Evolutionary conservation across 2,797 vertebrate species (phyloP).

Genomic region (Alouatta caraya): DNA sequence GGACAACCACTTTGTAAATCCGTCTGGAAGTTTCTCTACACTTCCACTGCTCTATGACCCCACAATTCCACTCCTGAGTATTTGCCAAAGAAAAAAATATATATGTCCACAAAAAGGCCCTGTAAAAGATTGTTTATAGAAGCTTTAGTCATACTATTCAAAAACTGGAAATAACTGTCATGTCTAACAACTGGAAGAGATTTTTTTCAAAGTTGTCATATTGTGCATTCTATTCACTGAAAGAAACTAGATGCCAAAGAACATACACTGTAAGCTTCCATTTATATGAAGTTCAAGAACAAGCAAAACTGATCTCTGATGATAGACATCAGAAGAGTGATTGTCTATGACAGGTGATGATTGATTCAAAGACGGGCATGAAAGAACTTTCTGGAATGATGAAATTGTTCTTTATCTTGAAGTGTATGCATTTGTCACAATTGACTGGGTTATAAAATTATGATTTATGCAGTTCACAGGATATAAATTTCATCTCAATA

Average conservation of each 20-base stretch:
- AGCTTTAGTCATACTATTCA: neutral
- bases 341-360: neutral
- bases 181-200: neutral
- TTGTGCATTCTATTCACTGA: neutral
- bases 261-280: neutral
- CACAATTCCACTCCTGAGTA: neutral
- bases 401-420: neutral
- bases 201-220: neutral
- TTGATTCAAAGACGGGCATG: neutral
- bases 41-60: neutral
- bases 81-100: neutral
- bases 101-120: neutral
- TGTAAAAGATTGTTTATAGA: neutral
- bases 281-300: neutral
- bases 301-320: neutral
- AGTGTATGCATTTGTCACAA: conserved; percentile 1
- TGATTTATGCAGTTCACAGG: conserved; percentile 24
- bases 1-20: neutral
- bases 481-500: conserved; percentile 45
- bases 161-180: neutral
- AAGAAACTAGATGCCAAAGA: neutral
- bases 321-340: neutral
- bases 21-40: neutral
- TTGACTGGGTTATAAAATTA: neutral
- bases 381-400: neutral